A percentile compares a stretch with the other conserved stretches of the same genome.
Conservation (phyloP, 2,113 vertebrate genomes). For the Gadus macrocephalus region DNA sequence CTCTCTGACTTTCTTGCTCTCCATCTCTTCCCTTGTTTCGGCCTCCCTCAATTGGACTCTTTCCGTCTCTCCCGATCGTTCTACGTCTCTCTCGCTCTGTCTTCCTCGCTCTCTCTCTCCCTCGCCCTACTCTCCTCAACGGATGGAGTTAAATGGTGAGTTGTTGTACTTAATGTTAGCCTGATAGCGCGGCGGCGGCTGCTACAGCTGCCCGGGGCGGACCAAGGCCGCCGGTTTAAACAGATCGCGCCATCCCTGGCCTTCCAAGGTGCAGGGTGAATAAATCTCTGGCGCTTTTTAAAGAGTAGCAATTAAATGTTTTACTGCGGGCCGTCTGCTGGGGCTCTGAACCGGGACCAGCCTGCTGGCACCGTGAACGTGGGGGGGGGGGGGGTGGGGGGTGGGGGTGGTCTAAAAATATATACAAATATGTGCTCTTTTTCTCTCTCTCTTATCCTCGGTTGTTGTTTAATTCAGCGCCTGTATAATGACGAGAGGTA, state of each 20-base stretch:
- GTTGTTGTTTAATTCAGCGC: slow-evolving; percentile 22
- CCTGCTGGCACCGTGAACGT: slow-evolving; percentile 8
- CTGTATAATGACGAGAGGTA: slow-evolving; percentile 42
- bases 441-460: neutral
- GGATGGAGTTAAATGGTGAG: slow-evolving; percentile 50
- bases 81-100: neutral
- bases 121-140: slow-evolving; percentile 28
- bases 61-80: neutral
- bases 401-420: neutral
- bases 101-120: slow-evolving; percentile 14
- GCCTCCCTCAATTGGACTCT: slow-evolving; percentile 4
- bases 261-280: slow-evolving; percentile 34
- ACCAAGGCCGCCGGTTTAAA: slow-evolving; percentile 53
- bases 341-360: slow-evolving; percentile 24
- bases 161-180: slow-evolving; percentile 31
- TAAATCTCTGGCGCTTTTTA: slow-evolving; percentile 56
- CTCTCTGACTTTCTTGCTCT: neutral
- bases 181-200: slow-evolving; percentile 2
- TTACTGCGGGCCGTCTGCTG: slow-evolving; percentile 43
- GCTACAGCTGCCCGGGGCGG: slow-evolving; percentile 33
- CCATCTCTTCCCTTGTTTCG: neutral
- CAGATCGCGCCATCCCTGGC: slow-evolving; percentile 46
- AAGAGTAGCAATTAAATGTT: slow-evolving; percentile 59
- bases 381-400: no score
- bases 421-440: neutral